Evolutionary conservation across 2,888 invertebrate genomes (phyloP).

Genomic region (Lysandra coridon): DNA sequence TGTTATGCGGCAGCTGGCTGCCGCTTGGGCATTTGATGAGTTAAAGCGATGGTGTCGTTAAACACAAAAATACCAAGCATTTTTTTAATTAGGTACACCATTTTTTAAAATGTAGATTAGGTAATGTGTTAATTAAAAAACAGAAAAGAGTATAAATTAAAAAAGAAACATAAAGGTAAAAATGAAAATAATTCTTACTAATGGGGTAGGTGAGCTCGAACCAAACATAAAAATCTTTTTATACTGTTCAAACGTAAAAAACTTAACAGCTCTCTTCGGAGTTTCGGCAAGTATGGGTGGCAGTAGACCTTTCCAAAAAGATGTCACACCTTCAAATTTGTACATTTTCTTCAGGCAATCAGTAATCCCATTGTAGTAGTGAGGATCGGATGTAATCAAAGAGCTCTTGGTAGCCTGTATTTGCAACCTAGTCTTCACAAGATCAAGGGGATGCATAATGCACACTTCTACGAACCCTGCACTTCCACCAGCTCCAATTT

Average conservation of each 20-base stretch:
- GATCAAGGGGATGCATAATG: slow-evolving; percentile 97
- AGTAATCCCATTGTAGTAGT: slow-evolving; percentile 87
- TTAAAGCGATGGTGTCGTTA: neutral
- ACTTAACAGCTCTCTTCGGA: slow-evolving; percentile 96
- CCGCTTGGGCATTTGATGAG: too few relatives aligned
- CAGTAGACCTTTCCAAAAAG: slow-evolving; percentile 96
- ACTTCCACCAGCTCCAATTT: slow-evolving; percentile 93
- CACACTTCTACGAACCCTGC: slow-evolving; percentile 97
- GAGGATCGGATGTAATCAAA: slow-evolving; percentile 67
- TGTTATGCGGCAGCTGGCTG: too few relatives aligned
- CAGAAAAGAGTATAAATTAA: neutral
- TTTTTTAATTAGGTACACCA: neutral
- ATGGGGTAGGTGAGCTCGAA: slow-evolving; percentile 85
- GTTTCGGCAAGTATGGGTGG: slow-evolving; percentile 97
- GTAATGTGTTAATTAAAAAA: neutral
- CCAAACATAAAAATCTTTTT: slow-evolving; percentile 92
- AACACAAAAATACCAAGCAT: neutral
- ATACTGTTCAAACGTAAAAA: slow-evolving; percentile 96
- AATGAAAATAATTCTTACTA: slow-evolving; percentile 77
- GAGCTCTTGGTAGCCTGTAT: slow-evolving; percentile 57
- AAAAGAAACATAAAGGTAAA: neutral
- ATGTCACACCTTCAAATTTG: slow-evolving; percentile 88
- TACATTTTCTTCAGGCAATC: slow-evolving; percentile 96
- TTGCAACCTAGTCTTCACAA: slow-evolving; percentile 91
- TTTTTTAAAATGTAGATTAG: neutral